Conservation (phyloP, 2,888 invertebrate species). For the Hemistola chrysoprasaria region DNA sequence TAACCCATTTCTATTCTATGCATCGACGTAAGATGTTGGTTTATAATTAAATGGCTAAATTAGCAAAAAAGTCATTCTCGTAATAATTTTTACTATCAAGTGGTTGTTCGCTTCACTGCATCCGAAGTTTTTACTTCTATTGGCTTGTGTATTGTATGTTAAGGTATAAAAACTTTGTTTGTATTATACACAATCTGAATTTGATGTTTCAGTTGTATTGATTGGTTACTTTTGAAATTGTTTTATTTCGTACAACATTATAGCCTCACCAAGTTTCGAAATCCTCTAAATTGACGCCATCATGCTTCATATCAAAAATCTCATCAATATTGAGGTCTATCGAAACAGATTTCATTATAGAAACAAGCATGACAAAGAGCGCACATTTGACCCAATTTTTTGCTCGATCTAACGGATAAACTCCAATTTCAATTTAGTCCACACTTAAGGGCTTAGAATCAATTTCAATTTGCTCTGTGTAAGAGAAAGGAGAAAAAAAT, state of each 20-base stretch:
- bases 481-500: conserved; percentile 67
- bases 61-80: conserved; percentile 57
- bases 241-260: background rate
- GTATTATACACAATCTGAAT: conserved; percentile 45
- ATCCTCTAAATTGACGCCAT: background rate
- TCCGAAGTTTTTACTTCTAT: conserved; percentile 54
- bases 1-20: conserved; percentile 30
- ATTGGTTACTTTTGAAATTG: conserved; percentile 8
- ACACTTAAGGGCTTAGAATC: conserved; percentile 56
- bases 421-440: conserved; percentile 50
- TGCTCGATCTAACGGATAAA: conserved; percentile 35
- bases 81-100: conserved; percentile 57
- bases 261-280: background rate
- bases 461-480: conserved; percentile 67
- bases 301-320: too few species aligned
- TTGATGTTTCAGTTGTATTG: conserved; percentile 24
- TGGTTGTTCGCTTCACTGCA: conserved; percentile 59
- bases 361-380: conserved; percentile 32
- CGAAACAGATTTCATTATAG: conserved; percentile 16
- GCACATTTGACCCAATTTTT: conserved; percentile 41
- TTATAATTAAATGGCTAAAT: conserved; percentile 55
- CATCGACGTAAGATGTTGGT: conserved; percentile 35
- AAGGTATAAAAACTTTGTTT: conserved; percentile 48
- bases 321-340: conserved; percentile 1
- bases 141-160: conserved; percentile 45